Base-by-base conservation (phyloP, 1,140 invertebrate genomes). In the Papilio polyxenes region DNA sequence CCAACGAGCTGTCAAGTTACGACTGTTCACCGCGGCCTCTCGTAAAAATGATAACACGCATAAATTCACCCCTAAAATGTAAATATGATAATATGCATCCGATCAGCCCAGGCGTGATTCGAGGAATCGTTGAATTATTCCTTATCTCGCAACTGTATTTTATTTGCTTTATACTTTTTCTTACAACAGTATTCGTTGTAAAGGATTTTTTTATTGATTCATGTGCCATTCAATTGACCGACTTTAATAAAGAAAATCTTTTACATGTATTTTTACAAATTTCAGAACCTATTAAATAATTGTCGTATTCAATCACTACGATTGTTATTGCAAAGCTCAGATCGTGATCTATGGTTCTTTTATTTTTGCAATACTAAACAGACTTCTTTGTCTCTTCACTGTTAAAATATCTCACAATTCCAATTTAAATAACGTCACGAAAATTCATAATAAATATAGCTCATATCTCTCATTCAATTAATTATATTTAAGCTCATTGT, bases 21-120 rank as follows among this genome's bases (percentile, higher is more conserved):
- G 88, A 87, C 81, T 82, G 86, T 76, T 82, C 84, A 83, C 78
- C 77, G 83, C 83, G 88, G 84, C 85, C 83, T 84, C 80, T 88
- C 88, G 84, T 89, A 89, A 89, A 89, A 88, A 89, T 89, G 86
- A 88, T 89, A 87, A 86, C 87, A 85, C 82, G 85, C 86, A 82
- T 88, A 87, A 88, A 88, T 85, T 89, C 84, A 44, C 82, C 84
- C 88, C 83, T 89, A 89, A 89, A 89, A 85, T 85, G 84, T 87
- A 83, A 62, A 87, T 88, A 88, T 88, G 87, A 89, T 89, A 87
- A 89, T 88, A 87, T 88, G 86, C 86, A 88, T 87, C 85, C 82
- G 85, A 86, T 86, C 85, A 84, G 83, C 75, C 75, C 40, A 53
- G 80, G 81, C 86, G 87, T 89, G 88, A 89, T 89, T 88, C 85